Percentiles rank a stretch among this genome's conserved stretches.
Evolutionary conservation across 2,888 invertebrate genomes (phyloP).

Genomic region (Poecilus cupreus): DNA sequence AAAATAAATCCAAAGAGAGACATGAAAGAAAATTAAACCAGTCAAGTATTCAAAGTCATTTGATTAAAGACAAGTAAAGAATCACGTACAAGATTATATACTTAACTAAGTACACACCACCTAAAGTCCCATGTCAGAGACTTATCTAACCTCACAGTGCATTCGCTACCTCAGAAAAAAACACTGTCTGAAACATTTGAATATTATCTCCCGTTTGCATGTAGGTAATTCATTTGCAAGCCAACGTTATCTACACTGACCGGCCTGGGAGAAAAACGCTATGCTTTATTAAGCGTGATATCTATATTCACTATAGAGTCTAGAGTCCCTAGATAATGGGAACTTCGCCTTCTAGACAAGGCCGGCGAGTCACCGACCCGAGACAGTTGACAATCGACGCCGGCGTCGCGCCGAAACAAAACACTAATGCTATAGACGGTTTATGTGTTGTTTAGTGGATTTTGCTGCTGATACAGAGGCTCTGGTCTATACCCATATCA

Average conservation of each 20-base stretch:
- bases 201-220: slow-evolving; percentile 29
- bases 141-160: slow-evolving; percentile 11
- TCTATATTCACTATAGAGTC: slow-evolving; percentile 25
- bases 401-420: slow-evolving; percentile 34
- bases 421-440: slow-evolving; percentile 10
- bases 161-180: slow-evolving; percentile 33
- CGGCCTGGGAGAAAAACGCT: slow-evolving; percentile 10
- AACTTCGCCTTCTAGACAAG: slow-evolving; percentile 27
- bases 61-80: slow-evolving; percentile 32
- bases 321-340: slow-evolving; percentile 35
- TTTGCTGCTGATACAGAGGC: not conserved
- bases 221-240: slow-evolving; percentile 38
- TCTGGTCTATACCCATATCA: not conserved
- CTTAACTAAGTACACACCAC: not conserved
- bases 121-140: not conserved
- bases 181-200: slow-evolving; percentile 32
- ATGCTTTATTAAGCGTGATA: slow-evolving; percentile 44
- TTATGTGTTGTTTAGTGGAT: not conserved
- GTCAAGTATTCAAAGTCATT: slow-evolving; percentile 5
- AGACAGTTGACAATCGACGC: slow-evolving; percentile 30
- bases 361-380: slow-evolving; percentile 27
- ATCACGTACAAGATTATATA: slow-evolving; percentile 29
- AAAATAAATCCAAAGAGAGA: not conserved
- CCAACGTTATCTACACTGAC: slow-evolving; percentile 15
- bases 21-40: not conserved